Conservation (phyloP, 2,113 vertebrate genomes). For the Nanorana parkeri region DNA sequence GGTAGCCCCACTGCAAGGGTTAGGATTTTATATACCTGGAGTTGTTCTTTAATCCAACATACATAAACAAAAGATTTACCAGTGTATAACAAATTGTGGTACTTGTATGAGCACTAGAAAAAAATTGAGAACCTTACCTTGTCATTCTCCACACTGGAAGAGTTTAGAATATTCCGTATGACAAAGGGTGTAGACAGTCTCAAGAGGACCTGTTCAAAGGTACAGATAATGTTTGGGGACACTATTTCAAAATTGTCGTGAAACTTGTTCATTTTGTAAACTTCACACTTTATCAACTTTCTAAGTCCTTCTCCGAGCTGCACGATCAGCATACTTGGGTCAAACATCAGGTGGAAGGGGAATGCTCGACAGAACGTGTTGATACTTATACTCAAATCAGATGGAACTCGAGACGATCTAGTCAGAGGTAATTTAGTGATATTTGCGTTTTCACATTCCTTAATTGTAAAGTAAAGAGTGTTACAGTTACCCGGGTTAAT, state of each 20-base stretch:
- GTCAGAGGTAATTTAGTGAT: conserved; percentile 72
- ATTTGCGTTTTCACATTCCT: conserved; percentile 74
- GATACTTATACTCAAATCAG: conserved; percentile 91
- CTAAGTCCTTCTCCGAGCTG: conserved; percentile 94
- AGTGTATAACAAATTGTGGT: no score
- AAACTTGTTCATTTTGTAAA: conserved; percentile 85
- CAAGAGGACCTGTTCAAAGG: conserved; percentile 89
- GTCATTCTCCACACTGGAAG: conserved; percentile 82
- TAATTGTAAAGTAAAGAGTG: conserved; percentile 88
- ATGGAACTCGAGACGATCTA: conserved; percentile 82
- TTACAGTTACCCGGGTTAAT: conserved; percentile 78
- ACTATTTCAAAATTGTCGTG: conserved; percentile 95
- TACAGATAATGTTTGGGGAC: conserved; percentile 90
- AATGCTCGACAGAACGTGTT: conserved; percentile 95
- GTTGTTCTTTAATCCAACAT: no score
- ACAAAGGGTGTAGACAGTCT: conserved; percentile 94
- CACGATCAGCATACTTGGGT: conserved; percentile 87
- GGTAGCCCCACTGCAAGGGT: no score
- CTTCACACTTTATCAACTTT: conserved; percentile 88
- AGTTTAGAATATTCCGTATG: conserved; percentile 88
- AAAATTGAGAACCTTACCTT: conserved; percentile 82
- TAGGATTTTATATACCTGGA: no score
- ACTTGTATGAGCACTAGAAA: neutral
- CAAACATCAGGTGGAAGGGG: conserved; percentile 95
- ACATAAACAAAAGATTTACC: no score